Evolutionary conservation across 2,888 invertebrate genomes (phyloP).

Genomic region (Harmothoe impar): DNA sequence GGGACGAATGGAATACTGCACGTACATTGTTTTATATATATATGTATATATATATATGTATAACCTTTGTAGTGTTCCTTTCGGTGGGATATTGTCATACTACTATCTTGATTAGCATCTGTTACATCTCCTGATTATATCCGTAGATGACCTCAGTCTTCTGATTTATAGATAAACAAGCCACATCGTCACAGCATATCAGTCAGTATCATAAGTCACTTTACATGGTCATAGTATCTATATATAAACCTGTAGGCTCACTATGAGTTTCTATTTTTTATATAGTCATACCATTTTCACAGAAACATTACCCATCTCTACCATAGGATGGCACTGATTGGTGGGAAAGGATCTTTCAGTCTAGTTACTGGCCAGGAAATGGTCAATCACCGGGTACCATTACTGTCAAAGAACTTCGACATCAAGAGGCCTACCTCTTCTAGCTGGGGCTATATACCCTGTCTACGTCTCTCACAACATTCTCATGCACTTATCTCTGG

Average conservation of each 20-base stretch:
- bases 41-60: not conserved
- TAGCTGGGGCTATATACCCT: not conserved
- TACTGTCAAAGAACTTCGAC: not conserved
- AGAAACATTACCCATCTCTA: too few species aligned
- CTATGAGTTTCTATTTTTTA: too few species aligned
- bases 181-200: not conserved
- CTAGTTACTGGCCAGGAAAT: too few species aligned
- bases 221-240: too few species aligned
- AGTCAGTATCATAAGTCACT: too few species aligned
- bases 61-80: not conserved
- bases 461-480: not conserved
- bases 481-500: not conserved
- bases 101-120: conserved; percentile 1
- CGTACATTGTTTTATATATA: not conserved
- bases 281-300: too few species aligned
- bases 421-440: conserved; percentile 2
- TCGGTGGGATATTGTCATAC: not conserved
- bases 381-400: conserved; percentile 16
- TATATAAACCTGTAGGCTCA: too few species aligned
- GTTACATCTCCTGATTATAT: conserved; percentile 16
- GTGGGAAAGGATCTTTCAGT: too few species aligned
- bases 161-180: not conserved
- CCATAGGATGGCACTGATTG: too few species aligned
- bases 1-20: not conserved
- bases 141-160: not conserved